Base-by-base conservation (phyloP, 2,113 vertebrate genomes). In the Bungarus multicinctus region DNA sequence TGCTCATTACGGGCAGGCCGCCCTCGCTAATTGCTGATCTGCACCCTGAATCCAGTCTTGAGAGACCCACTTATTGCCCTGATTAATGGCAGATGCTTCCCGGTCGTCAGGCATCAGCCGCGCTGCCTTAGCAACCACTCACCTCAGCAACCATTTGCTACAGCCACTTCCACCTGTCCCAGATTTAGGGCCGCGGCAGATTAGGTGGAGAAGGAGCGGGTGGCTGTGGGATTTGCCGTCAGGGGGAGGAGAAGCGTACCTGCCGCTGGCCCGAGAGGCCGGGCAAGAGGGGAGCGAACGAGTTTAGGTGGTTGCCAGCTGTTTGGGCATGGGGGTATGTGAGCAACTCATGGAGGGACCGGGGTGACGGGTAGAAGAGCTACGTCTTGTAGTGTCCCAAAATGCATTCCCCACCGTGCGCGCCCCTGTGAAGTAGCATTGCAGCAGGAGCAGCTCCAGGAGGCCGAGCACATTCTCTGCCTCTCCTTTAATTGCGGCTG, bases 51-150 rank as follows among this genome's bases (percentile, higher is more conserved):
- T 90, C 92, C 89, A 90, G 92, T 89, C 92, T 93, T 87, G 74
- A 93, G 92, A 93, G 92, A 93, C 92, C 92, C 92, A 90, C 81
- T 93, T 90, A 93, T 90, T 90, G 92, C 92, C 92, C 92, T 93
- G 92, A 93, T 90, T 93, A 90, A 93, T 90, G 89, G 88, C 89
- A 93, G 92, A 93, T 90, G 92, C 92, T 93, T 93, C 81, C 92
- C 45, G 55, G 92, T 90, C 89, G 89, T 93, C 92, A 90, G 92
- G 89, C 92, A 90, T 90, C 92, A 90, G 88, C n/a, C 89, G 55
- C 7, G 92, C 92, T 87, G 89, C 92, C 92, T n/a, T 90, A 60
- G 92, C 92, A 93, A 93, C 92, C 88, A 90, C 55, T 93, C 89
- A 93, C 92, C 92, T 93, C 92, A 43, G 92, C 92, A 93, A 87